Base-by-base conservation (phyloP, 2,113 vertebrate genomes). In the Hymenochirus boettgeri region DNA sequence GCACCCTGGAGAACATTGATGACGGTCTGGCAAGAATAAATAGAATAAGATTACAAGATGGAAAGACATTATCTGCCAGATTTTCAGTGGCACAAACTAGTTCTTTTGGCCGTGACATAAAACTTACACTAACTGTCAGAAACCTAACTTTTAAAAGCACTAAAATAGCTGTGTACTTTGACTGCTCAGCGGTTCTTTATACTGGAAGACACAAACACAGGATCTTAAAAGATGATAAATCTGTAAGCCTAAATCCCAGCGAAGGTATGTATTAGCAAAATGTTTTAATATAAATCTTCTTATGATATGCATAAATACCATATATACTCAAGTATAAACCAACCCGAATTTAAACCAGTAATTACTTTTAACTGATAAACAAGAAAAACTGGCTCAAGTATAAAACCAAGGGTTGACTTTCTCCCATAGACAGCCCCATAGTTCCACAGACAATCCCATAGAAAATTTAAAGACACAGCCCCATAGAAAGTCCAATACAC, bases 91-190 rank as follows among this genome's bases (percentile, higher is more conserved):
- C 73, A 35, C 80, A 86, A 50, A 78, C 78, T 0, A 79, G 78
- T 0, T 42, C 79, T 19, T 74, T 90, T 21, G 88, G 88, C 66
- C 83, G 81, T 7, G 81, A 89, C 51, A 69, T 90, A 64, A 70
- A 48, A 9, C 58, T 89, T 0, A 65, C 82, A 42, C 66, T 90
- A 62, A 73, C 74, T 17, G 71, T 90, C 24, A 72, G 15, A 53
- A 89, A 84, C 71, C 66, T 87, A 4, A 56, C 73, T 6, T n/a
- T 55, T 1, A 61, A 65, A 5, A 46, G 19, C 25, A 86, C 82
- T 73, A 64, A 24, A 0, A 73, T 90, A 25, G 79, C 56, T 35
- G 81, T 88, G 62, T 85, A 87, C 64, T 57, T 89, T 61, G 88
- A 83, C 0, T 75, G 79, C 0, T 80, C 88, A 24, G 83, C 77